phyloP scores from a whole-genome alignment of 2,888 invertebrate genomes.

The Nemoura dubitans region DNA sequence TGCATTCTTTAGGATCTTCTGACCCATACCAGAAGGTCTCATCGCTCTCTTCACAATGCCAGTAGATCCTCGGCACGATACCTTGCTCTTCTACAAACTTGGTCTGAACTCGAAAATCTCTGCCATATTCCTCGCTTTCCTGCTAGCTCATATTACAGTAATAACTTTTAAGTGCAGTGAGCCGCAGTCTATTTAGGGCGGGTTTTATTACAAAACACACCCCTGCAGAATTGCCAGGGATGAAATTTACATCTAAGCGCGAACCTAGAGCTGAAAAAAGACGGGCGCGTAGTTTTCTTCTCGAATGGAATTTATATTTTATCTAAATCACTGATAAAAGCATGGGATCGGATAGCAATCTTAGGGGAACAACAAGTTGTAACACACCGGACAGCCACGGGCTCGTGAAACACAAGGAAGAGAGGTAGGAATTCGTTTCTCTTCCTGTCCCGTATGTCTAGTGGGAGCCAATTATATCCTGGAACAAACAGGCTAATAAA shows the following conservation, averaged over 20 bases:
- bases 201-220: constrained; percentile 7
- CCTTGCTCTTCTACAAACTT: not conserved
- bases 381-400: not conserved
- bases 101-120: not conserved
- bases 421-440: not conserved
- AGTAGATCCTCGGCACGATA: no score
- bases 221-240: constrained; percentile 7
- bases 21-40: no score
- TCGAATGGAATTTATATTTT: constrained; percentile 21
- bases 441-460: not conserved
- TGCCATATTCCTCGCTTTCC: not conserved
- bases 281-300: not conserved
- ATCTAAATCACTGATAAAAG: constrained; percentile 32
- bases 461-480: constrained; percentile 34
- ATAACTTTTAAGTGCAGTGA: constrained; percentile 12
- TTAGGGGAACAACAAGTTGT: constrained; percentile 40
- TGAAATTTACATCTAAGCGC: not conserved
- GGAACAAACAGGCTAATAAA: constrained; percentile 38
- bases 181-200: not conserved
- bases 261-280: not conserved
- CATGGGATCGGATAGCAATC: constrained; percentile 8
- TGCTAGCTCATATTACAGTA: constrained; percentile 5
- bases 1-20: no score
- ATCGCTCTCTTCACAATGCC: no score
- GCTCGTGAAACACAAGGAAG: not conserved